Evolutionary conservation across 2,797 vertebrate species (phyloP).

Genomic region (Nasua narica): DNA sequence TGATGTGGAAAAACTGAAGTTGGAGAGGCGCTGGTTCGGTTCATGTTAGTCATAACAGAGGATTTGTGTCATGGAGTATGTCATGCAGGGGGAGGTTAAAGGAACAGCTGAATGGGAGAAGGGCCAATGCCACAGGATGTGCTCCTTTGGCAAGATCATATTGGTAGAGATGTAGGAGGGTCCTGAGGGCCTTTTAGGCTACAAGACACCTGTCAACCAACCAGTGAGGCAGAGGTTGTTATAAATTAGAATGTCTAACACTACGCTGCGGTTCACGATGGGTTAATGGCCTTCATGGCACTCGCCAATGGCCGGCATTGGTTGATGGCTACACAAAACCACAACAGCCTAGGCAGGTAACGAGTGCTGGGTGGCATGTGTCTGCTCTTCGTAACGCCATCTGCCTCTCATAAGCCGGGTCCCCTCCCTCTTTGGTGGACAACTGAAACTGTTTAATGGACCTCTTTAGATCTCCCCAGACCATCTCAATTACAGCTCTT

Average conservation of each 20-base stretch:
- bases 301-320: not conserved
- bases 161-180: not conserved
- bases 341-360: not conserved
- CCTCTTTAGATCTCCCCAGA: not conserved
- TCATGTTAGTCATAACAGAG: not conserved
- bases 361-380: accelerated
- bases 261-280: not conserved
- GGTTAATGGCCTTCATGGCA: not conserved
- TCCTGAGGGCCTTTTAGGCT: not conserved
- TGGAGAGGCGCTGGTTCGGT: not conserved
- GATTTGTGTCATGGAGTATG: not conserved
- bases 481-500: not conserved
- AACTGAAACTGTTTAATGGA: not conserved
- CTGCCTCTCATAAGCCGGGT: not conserved
- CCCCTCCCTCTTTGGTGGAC: not conserved
- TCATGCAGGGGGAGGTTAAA: not conserved
- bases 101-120: not conserved
- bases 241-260: not conserved
- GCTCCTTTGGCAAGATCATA: not conserved
- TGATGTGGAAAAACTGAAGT: not conserved
- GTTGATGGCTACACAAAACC: not conserved
- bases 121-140: not conserved
- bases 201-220: not conserved
- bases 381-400: not conserved
- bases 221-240: not conserved